Base-by-base conservation (phyloP, 2,113 vertebrate genomes). In the Notothenia rossii region DNA sequence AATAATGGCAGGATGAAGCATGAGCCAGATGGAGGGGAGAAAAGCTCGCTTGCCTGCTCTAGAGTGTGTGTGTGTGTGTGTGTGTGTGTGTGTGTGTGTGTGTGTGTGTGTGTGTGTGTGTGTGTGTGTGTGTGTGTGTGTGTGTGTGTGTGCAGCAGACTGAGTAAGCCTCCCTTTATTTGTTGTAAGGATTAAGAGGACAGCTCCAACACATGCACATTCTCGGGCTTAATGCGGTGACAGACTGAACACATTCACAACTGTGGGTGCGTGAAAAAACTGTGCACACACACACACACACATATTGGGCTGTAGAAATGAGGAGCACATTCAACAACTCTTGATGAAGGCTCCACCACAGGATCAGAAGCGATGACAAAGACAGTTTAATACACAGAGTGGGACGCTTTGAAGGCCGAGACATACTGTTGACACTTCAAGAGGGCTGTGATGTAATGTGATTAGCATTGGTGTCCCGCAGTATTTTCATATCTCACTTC, bases 141-240 rank as follows among this genome's bases (percentile, higher is more conserved):
- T 17, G 84, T 88, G 80, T 87, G 82, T 81, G 74, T 76, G 83
- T 77, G 85, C 72, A 87, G 60, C 77, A 90, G 88, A 88, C 90
- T 88, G 89, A 84, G 81, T 93, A 93, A 93, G 89, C 90, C 83
- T 82, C 80, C 86, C 78, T 91, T 90, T 93, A 92, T 93, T 92
- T 89, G 86, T 88, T 84, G 74, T 83, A 80, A 87, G 89, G 91
- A 94, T 94, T 93, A 93, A 82, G 79, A 78, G 84, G 86, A 93
- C 86, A 87, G 89, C 86, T 86, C 69, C 81, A 70, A 86, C 89
- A 89, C 92, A 88, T 91, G 90, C 89, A 90, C 88, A 92, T 88
- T 89, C 90, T 79, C 59, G 5, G 81, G 90, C 88, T 93, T 91
- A 92, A 61, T 43, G 13, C 10, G 6, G 87, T 85, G 89, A 89